Conservation (phyloP, 2,113 vertebrate genomes). For the Lepus timidus region DNA sequence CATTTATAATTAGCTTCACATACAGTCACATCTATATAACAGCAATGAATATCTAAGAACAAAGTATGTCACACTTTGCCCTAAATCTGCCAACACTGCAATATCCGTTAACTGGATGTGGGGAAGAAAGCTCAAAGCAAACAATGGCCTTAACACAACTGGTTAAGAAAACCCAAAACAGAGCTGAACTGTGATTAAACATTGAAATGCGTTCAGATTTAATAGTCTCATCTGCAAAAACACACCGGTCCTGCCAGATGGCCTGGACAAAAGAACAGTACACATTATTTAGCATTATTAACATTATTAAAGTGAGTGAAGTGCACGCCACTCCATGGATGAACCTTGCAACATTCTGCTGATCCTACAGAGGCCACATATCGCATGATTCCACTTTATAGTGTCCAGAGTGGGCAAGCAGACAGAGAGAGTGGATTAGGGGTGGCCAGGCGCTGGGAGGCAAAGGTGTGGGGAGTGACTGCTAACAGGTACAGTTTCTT, state of each 20-base stretch:
- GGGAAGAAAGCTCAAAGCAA: background rate
- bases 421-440: background rate
- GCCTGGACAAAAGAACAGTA: background rate
- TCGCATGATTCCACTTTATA: background rate
- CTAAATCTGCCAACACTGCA: background rate
- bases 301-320: background rate
- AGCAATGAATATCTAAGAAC: background rate
- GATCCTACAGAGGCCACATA: background rate
- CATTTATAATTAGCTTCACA: background rate
- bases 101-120: background rate
- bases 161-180: constrained; percentile 22
- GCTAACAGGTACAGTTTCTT: background rate
- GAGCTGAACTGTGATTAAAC: background rate
- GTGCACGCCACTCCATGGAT: background rate
- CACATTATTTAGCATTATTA: background rate
- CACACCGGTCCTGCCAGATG: background rate
- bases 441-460: background rate
- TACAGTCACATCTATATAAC: background rate
- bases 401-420: background rate
- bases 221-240: background rate
- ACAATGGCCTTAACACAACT: background rate
- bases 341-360: background rate
- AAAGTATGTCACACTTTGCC: background rate
- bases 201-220: background rate
- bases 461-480: background rate